Evolutionary conservation across 2,797 vertebrate species (phyloP), one percentile per base, ranked within the genome.

Genomic region (Channa striata): DNA sequence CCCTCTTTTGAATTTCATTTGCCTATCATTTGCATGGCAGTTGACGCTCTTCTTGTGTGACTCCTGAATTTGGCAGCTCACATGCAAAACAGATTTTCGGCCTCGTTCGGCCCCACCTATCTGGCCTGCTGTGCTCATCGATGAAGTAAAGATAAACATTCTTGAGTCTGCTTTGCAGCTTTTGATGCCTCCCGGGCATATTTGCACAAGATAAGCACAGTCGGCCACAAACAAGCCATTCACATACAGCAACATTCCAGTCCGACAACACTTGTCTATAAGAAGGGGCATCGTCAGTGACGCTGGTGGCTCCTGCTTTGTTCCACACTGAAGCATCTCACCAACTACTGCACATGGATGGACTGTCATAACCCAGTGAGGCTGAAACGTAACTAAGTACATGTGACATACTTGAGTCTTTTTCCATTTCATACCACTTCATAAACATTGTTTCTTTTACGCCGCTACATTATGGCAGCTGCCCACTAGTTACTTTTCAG

Each of bases 21-120:
- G 85, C 78, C 44, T 92, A 59, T 77, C 59, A 90, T 95, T 95
- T 94, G 90, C 89, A 89, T 94, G 94, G 93, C 93, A 94, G 93
- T 95, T 94, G 90, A 91, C 78, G 85, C 54, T 82, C 80, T 82
- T 87, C 69, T 84, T 86, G 63, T 77, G 61, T 64, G 51, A 23
- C 78, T 82, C 75, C 56, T 47, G 83, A 81, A 84, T 73, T 88
- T 79, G 80, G 80, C 67, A 82, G 81, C 61, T 59, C 71, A 63
- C 25, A 90, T 87, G 92, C 92, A 94, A 94, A 94, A 82, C 4
- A 10, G n/a, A 36, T 19, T n/a, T 74, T 64, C 57, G 74, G 53
- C 46, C 17, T 87, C 2, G 2, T 51, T 75, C 61, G 63, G 54
- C 71, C 47, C 20, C 63, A 71, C 80, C 77, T 71, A 81, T 39